These are phyloP conservation scores for Esperia sulphurella DNA, from an alignment of 2,888 invertebrate species.

Conservation along the genomic window DNA sequence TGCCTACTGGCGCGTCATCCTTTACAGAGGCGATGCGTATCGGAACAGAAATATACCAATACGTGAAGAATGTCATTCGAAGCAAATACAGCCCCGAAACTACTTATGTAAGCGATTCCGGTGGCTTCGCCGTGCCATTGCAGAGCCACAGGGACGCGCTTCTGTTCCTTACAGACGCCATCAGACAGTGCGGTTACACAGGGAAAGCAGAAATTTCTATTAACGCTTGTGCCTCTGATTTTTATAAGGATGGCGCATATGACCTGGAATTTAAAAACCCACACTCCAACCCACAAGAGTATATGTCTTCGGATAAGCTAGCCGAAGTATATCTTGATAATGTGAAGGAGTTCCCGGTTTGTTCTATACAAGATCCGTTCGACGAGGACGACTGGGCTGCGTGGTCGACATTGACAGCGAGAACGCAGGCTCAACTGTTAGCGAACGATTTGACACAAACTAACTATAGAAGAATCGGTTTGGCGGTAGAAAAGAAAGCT, in stretches of 20 bases:
- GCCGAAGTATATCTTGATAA: slow-evolving; percentile 92
- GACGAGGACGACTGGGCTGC: slow-evolving; percentile 99
- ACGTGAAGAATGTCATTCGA: slow-evolving; percentile 93
- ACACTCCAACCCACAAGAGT: slow-evolving; percentile 89
- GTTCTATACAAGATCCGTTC: slow-evolving; percentile 98
- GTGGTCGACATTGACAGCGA: slow-evolving; percentile 87
- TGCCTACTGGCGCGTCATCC: slow-evolving; percentile 93
- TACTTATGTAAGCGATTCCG: slow-evolving; percentile 96
- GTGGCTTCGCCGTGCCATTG: slow-evolving; percentile 98
- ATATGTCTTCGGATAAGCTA: slow-evolving; percentile 90
- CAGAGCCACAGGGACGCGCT: slow-evolving; percentile 95
- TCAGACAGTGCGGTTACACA: slow-evolving; percentile 94
- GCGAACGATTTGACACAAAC: slow-evolving; percentile 98
- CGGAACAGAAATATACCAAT: slow-evolving; percentile 96
- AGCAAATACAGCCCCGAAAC: slow-evolving; percentile 93
- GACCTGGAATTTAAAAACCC: slow-evolving; percentile 99
- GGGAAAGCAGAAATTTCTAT: slow-evolving; percentile 96
- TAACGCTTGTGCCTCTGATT: slow-evolving; percentile 98
- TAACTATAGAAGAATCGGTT: slow-evolving; percentile 92
- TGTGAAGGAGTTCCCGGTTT: slow-evolving; percentile 93
- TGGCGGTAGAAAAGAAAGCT: slow-evolving; percentile 95
- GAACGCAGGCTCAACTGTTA: slow-evolving; percentile 86
- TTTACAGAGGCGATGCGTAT: slow-evolving; percentile 99
- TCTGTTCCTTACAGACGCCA: slow-evolving; percentile 89
- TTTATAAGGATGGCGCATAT: slow-evolving; percentile 91